Evolutionary conservation across 2,797 vertebrate species (phyloP).

Genomic region (Florisuga fusca): DNA sequence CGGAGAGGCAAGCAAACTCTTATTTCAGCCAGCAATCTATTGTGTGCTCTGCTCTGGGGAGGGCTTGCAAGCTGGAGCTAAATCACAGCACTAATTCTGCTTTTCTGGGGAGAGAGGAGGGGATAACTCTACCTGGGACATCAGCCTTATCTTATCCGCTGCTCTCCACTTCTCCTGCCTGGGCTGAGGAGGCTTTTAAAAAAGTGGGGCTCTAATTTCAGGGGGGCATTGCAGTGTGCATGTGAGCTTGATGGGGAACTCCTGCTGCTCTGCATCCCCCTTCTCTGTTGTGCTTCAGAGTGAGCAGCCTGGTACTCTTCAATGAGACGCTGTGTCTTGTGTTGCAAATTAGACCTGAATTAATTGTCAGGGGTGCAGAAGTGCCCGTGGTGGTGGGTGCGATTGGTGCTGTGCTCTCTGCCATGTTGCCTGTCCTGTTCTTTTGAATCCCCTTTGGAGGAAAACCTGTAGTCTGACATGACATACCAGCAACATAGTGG

Average conservation of each 20-base stretch:
- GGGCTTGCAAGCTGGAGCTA: slow-evolving; percentile 24
- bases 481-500: not conserved
- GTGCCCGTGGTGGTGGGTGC: rapidly evolving
- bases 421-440: not conserved
- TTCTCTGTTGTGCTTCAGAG: not conserved
- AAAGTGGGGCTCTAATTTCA: not conserved
- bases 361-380: not conserved
- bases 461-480: not conserved
- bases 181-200: not conserved
- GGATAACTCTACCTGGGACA: not conserved
- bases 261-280: not conserved
- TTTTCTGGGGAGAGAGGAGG: not conserved
- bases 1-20: slow-evolving; percentile 72
- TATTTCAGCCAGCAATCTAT: slow-evolving; percentile 39
- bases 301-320: not conserved
- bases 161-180: not conserved
- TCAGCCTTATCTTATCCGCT: not conserved
- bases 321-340: not conserved
- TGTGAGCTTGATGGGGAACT: slow-evolving; percentile 3
- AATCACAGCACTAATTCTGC: not conserved
- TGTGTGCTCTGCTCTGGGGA: slow-evolving; percentile 23
- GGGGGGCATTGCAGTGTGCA: not conserved
- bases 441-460: not conserved
- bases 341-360: not conserved
- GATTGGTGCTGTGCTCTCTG: not conserved